Percentiles rank a stretch among this genome's conserved stretches.
Conservation (phyloP, 2,888 invertebrate species). For the Plusia festucae region DNA sequence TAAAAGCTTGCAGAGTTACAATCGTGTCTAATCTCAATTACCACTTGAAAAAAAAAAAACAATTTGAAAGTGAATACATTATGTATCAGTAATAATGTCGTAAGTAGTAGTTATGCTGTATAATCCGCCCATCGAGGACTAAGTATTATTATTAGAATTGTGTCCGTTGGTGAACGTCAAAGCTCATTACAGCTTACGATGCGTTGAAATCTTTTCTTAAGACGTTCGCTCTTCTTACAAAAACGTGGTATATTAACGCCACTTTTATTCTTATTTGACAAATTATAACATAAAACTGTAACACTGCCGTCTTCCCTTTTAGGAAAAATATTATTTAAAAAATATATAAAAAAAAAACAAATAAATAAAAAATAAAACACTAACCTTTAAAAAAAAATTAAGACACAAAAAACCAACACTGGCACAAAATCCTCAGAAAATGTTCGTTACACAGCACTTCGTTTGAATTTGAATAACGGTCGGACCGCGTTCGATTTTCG, state of each 20-base stretch:
- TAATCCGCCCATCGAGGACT: slow-evolving; percentile 36
- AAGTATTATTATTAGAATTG: slow-evolving; percentile 42
- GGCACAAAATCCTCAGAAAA: slow-evolving; percentile 84
- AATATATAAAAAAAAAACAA: slow-evolving; percentile 17
- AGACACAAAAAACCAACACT: slow-evolving; percentile 70
- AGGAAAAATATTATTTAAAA: neutral
- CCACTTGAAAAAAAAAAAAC: slow-evolving; percentile 8
- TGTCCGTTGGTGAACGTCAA: slow-evolving; percentile 52
- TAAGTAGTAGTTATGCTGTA: slow-evolving; percentile 27
- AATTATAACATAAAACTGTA: too few relatives aligned
- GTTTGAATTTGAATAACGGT: slow-evolving; percentile 68
- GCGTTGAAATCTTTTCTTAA: slow-evolving; percentile 83
- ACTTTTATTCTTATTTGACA: neutral
- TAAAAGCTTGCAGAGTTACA: slow-evolving; percentile 19
- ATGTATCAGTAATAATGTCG: slow-evolving; percentile 37
- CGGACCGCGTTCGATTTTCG: slow-evolving; percentile 74
- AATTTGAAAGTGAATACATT: slow-evolving; percentile 20
- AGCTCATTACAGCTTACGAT: slow-evolving; percentile 48
- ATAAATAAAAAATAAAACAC: slow-evolving; percentile 61
- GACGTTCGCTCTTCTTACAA: slow-evolving; percentile 26
- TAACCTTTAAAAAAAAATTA: slow-evolving; percentile 66
- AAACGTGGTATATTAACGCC: neutral
- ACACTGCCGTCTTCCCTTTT: too few relatives aligned
- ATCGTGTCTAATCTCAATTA: neutral
- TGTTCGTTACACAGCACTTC: slow-evolving; percentile 82